Base-by-base conservation (phyloP, 35 echinoderm and acorn worm genomes). In the Lytechinus pictus region DNA sequence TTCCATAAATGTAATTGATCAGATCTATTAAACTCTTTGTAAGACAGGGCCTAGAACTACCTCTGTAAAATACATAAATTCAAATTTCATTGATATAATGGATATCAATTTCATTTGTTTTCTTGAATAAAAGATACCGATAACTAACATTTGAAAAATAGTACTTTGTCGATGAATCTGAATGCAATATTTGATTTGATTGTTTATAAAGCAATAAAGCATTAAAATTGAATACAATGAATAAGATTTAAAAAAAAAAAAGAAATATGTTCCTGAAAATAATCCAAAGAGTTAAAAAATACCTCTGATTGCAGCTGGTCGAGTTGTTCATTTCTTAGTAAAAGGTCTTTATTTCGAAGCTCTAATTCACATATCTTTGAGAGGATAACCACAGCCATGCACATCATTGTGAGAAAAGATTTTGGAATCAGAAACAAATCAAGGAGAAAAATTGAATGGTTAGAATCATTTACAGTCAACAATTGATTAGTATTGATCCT, bases 301-400 rank as follows among this genome's bases (percentile, higher is more conserved):
- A 93, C 92, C 92, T 93, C 92, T 54, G 92, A 54, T 3, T 93
- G 92, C 57, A 93, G 27, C 57, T 54, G 16, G 92, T 93, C 92
- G 27, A 93, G 92, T 93, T 93, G 54, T 93, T 93, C 92, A 57
- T 57, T 57, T 93, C 92, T 93, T 55, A 16, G 28, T 57, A 19
- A n/a, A 93, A 57, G 27, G 54, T 93, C 29, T 93, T 93, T 93
- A 9, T 27, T 27, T 57, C 52, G 92, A 24, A 57, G 29, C 92
- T 93, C 92, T 93, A 93, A 93, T 14, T 93, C 92, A 93, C 16
- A 4, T 21, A 93, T 57, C 92, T 93, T 93, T 93, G 19, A 93
- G 27, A 28, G 27, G 88, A 90, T 8, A 90, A 90, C 88, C 88
- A 54, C 52, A 8, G 28, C 28, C 88, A 90, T 90, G 88, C 88